These are phyloP conservation scores for Patella ulyssiponensis DNA, from an alignment of 2,888 invertebrate genomes.

Conservation along the genomic window DNA sequence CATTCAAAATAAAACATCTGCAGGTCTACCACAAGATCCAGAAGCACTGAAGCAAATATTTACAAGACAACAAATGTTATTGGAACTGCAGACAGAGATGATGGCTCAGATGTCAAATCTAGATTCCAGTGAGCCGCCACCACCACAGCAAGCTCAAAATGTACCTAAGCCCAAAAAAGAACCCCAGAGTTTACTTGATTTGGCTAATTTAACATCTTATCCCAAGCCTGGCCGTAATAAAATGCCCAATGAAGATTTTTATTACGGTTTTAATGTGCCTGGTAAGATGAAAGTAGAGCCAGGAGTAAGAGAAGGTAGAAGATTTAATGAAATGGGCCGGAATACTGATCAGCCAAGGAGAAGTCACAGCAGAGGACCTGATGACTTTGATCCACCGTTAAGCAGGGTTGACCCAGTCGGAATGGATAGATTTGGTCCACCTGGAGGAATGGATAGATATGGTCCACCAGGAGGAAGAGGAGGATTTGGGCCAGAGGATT, in stretches of 20 bases:
- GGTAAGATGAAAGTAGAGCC: background rate
- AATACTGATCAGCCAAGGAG: too few species aligned
- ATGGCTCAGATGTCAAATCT: background rate
- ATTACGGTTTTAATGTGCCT: slow-evolving; percentile 1
- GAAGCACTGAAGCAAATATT: slow-evolving; percentile 1
- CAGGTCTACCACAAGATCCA: background rate
- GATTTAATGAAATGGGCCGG: background rate
- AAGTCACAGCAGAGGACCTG: too few species aligned
- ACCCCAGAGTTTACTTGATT: background rate
- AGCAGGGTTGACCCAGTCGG: background rate
- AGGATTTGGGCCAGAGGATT: background rate
- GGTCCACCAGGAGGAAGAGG: background rate
- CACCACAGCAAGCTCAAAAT: background rate
- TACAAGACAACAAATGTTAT: background rate
- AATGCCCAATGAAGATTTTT: background rate
- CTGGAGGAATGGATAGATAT: background rate
- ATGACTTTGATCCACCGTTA: too few species aligned
- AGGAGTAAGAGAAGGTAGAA: background rate
- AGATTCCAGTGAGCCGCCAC: background rate
- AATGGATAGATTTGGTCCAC: background rate
- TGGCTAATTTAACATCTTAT: too few species aligned
- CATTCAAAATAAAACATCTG: background rate
- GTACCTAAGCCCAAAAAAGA: background rate
- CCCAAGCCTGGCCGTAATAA: too few species aligned
- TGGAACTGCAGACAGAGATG: slow-evolving; percentile 2